These are phyloP conservation scores for Eclectus roratus DNA, from an alignment of 2,113 vertebrate genomes.

Conservation along the genomic window DNA sequence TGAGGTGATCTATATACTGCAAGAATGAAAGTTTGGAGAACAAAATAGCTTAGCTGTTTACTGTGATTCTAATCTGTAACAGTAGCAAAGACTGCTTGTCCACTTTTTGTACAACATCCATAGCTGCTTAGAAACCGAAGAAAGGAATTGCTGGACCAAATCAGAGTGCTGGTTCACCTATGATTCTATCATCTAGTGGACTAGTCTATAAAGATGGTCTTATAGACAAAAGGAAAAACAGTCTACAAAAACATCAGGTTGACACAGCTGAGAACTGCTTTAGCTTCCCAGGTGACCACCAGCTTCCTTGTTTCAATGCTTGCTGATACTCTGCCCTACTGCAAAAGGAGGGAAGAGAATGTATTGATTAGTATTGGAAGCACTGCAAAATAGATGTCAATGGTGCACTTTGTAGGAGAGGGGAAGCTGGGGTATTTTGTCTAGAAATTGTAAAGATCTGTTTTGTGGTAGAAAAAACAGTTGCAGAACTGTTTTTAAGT, in stretches of 20 bases:
- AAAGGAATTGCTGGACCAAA: neutral
- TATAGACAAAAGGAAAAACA: neutral
- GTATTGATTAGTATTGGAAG: neutral
- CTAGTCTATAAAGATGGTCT: neutral
- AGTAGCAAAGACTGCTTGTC: neutral
- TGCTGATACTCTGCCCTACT: neutral
- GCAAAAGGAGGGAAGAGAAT: neutral
- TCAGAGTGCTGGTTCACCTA: neutral
- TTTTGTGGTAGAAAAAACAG: neutral
- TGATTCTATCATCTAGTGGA: neutral
- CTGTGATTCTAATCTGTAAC: neutral
- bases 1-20: neutral
- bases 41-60: neutral
- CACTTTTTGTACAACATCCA: neutral
- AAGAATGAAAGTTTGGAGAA: neutral
- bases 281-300: neutral
- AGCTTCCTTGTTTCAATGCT: neutral
- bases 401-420: neutral
- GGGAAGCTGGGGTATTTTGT: neutral
- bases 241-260: neutral
- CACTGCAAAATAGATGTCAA: neutral
- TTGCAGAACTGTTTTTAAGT: neutral
- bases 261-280: neutral
- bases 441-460: neutral
- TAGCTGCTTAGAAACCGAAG: neutral